Percentiles rank a stretch among this genome's conserved stretches.
phyloP scores from a whole-genome alignment of 2,888 invertebrate species.

The Ophonus ardosiacus region DNA sequence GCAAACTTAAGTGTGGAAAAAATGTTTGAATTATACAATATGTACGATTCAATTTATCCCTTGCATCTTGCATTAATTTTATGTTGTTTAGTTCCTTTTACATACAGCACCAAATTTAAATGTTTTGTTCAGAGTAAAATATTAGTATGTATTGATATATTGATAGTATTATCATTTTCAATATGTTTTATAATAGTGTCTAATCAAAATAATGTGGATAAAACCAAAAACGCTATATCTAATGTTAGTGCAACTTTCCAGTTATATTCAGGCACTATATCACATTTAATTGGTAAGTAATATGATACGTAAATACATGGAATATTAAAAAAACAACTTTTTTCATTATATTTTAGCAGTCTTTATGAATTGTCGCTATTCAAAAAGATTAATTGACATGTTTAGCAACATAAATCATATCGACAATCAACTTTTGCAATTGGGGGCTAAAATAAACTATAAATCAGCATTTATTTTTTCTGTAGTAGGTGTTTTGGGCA shows the following conservation, averaged over 20 bases:
- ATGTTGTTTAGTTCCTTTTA: slow-evolving; percentile 3
- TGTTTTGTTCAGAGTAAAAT: slow-evolving; percentile 13
- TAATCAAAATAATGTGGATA: background rate
- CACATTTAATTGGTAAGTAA: slow-evolving; percentile 15
- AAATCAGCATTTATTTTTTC: slow-evolving; percentile 14
- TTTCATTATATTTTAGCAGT: slow-evolving; percentile 20
- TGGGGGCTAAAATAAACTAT: slow-evolving; percentile 12
- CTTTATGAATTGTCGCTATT: slow-evolving; percentile 31
- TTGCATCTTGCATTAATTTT: slow-evolving; percentile 15
- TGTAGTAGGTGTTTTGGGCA: background rate
- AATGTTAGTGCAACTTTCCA: slow-evolving; percentile 44
- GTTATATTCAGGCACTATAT: slow-evolving; percentile 8
- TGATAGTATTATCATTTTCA: background rate
- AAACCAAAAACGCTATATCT: slow-evolving; percentile 40
- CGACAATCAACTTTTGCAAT: slow-evolving; percentile 17
- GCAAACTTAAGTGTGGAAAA: background rate
- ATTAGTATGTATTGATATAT: background rate
- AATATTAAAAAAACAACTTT: background rate
- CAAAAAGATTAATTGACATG: slow-evolving; percentile 19
- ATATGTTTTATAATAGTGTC: slow-evolving; percentile 28
- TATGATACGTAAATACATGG: background rate
- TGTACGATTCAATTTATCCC: slow-evolving; percentile 26
- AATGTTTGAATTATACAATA: slow-evolving; percentile 7
- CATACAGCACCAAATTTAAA: slow-evolving; percentile 6
- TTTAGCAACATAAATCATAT: slow-evolving; percentile 23